Evolutionary conservation across 1,140 invertebrate species (phyloP).

Genomic region (Drosophila eugracilis): DNA sequence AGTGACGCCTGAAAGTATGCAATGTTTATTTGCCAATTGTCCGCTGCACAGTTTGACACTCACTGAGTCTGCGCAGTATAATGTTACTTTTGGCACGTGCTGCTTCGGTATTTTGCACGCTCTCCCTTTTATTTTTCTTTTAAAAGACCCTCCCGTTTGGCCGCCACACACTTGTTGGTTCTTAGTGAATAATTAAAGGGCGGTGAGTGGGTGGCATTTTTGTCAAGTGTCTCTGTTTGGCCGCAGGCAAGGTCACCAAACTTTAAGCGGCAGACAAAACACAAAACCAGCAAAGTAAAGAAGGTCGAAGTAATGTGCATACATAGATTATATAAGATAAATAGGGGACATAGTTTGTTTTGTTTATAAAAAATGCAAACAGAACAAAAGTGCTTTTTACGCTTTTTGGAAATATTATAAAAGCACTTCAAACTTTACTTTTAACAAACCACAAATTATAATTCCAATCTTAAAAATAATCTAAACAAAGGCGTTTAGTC

Average conservation of each 20-base stretch:
- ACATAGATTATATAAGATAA: background rate
- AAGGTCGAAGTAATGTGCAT: too few species aligned
- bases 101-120: constrained; percentile 34
- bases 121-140: background rate
- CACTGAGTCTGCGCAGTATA: constrained; percentile 57
- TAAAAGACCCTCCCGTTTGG: background rate
- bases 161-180: constrained; percentile 48
- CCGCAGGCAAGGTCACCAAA: constrained; percentile 21
- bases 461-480: background rate
- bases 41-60: constrained; percentile 38
- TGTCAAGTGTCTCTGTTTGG: constrained; percentile 24
- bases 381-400: background rate
- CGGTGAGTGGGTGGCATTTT: constrained; percentile 24
- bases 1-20: constrained; percentile 65
- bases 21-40: constrained; percentile 66
- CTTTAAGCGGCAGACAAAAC: background rate
- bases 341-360: too few species aligned
- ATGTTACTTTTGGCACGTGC: constrained; percentile 24
- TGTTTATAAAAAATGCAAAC: too few species aligned
- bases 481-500: background rate
- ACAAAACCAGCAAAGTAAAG: constrained; percentile 1
- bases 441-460: constrained; percentile 2
- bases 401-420: background rate
- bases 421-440: background rate
- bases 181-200: background rate